These are phyloP conservation scores for Bufo gargarizans DNA, from an alignment of 2,113 vertebrate species.

Conservation along the genomic window DNA sequence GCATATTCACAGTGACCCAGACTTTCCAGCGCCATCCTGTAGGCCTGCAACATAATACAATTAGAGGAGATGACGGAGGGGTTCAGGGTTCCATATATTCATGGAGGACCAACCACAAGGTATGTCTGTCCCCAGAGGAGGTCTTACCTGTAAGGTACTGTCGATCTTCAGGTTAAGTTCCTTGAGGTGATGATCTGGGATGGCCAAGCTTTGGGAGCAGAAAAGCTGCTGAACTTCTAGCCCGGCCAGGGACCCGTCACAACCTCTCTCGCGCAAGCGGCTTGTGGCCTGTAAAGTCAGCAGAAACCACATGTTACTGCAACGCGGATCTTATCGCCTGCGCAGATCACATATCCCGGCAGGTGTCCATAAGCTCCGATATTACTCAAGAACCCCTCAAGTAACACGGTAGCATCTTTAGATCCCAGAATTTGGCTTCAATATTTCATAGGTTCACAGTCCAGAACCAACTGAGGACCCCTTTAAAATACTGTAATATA, in stretches of 20 bases:
- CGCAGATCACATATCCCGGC: not conserved
- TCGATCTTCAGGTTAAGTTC: slow-evolving; percentile 95
- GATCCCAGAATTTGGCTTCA: too few relatives aligned
- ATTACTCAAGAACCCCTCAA: too few relatives aligned
- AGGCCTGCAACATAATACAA: slow-evolving; percentile 76
- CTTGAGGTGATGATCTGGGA: slow-evolving; percentile 96
- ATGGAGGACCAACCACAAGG: too few relatives aligned
- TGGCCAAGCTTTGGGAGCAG: slow-evolving; percentile 91
- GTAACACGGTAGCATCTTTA: too few relatives aligned
- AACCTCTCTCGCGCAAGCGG: slow-evolving; percentile 88
- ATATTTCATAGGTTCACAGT: too few relatives aligned
- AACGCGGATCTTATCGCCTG: not conserved
- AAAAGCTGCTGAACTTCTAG: slow-evolving; percentile 98
- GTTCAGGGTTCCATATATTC: too few relatives aligned
- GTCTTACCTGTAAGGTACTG: slow-evolving; percentile 89
- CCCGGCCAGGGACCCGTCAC: slow-evolving; percentile 91
- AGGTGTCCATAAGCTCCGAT: not conserved
- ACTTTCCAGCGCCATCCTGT: slow-evolving; percentile 91
- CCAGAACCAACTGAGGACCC: too few relatives aligned
- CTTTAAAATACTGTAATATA: too few relatives aligned
- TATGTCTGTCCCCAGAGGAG: not conserved
- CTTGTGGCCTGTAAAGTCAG: slow-evolving; percentile 81
- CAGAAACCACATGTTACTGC: not conserved
- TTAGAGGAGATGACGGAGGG: too few relatives aligned
- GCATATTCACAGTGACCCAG: slow-evolving; percentile 97